Evolutionary conservation across 1,140 invertebrate genomes (phyloP).

Genomic region (Armadillidium nasatum): DNA sequence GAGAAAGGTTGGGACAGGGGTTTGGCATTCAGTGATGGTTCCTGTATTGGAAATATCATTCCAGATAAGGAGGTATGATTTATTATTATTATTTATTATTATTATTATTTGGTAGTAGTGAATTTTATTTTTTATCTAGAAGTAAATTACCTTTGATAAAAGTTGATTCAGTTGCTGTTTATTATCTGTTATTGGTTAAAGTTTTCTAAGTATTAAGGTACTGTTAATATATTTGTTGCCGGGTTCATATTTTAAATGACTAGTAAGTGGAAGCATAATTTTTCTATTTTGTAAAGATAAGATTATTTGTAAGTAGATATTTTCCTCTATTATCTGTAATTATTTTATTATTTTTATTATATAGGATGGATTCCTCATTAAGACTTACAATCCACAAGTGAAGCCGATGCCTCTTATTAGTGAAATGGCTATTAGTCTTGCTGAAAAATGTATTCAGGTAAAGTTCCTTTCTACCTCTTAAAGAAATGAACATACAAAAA

Average conservation of each 20-base stretch:
- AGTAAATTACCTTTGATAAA: too few relatives aligned
- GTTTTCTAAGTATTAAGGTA: too few relatives aligned
- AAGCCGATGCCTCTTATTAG: constrained; percentile 56
- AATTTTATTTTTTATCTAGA: too few relatives aligned
- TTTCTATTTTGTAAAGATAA: too few relatives aligned
- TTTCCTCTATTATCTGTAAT: not conserved
- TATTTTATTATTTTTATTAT: constrained; percentile 50
- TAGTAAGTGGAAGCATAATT: too few relatives aligned
- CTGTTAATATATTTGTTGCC: too few relatives aligned
- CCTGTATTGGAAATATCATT: constrained; percentile 71
- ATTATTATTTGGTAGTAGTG: too few relatives aligned
- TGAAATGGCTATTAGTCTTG: constrained; percentile 41
- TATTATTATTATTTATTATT: too few relatives aligned
- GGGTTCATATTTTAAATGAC: too few relatives aligned
- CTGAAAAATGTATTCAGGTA: constrained; percentile 37
- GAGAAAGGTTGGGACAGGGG: constrained; percentile 60
- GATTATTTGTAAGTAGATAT: not conserved
- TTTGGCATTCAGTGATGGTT: constrained; percentile 79
- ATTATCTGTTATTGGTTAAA: too few relatives aligned
- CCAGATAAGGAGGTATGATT: constrained; percentile 66
- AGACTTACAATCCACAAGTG: constrained; percentile 67
- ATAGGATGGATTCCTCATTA: constrained; percentile 76
- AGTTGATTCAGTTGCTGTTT: too few relatives aligned
- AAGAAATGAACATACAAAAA: not conserved
- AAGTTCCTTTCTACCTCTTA: not conserved